Evolutionary conservation across 1,140 invertebrate species (phyloP), one percentile per base, ranked within the genome.

Genomic region (Drosophila serrata): DNA sequence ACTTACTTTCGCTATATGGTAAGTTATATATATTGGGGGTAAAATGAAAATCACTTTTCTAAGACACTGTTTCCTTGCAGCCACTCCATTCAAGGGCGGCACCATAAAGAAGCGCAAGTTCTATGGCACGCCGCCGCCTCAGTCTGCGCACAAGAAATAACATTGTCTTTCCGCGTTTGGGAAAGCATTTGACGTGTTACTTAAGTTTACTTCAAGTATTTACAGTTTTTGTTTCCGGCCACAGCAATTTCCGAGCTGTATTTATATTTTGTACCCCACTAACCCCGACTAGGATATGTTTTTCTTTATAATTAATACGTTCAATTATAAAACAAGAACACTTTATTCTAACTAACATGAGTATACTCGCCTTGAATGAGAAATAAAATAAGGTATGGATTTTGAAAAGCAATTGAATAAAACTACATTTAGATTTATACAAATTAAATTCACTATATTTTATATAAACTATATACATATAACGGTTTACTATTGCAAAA

Each of bases 61-160:
- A 39, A 22, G 51, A 22, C 19, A 2, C 15, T 39, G 42, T 13
- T 64, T 27, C 13, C 37, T 49, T 40, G 22, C 55, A 92, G 91
- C 91, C 3, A 92, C 91, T 7, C 91, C 91, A 33, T 58, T 92
- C 4, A 92, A 92, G 67, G 75, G 84, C n/a, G 77, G 84, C 19
- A 92, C 91, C 24, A 78, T 92, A 0, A 92, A 92, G 56, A 92
- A 92, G 33, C 79, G 91, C 11, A 92, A 92, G 31, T 92, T 92
- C n/a, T 78, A 72, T 37, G 85, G 56, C n/a, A 91, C 85, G n/a
- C 85, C 90, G 15, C 90, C 90, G 3, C 53, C 67, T 48, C 46
- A 27, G 11, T 88, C 84, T 6, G 76, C 59, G 27, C 79, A 91
- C 48, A 91, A 91, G 43, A 91, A 91, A 57, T 90, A 80, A 68